Percentiles rank a stretch among this genome's conserved stretches.
Evolutionary conservation across 2,113 vertebrate genomes (phyloP).

Genomic region (Dendrocopos noguchii): DNA sequence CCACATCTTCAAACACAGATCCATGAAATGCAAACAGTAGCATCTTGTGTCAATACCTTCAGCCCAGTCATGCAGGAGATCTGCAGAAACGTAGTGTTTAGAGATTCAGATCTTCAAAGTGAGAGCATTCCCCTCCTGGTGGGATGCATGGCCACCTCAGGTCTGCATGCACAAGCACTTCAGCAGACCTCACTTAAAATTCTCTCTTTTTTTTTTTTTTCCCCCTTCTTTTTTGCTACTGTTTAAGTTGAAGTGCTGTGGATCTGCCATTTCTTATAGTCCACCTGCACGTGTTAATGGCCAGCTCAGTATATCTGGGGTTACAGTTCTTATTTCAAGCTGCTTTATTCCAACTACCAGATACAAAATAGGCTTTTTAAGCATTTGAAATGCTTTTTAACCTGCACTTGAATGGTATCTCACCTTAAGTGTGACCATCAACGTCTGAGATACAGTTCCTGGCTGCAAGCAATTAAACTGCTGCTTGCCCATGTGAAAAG

Average conservation of each 20-base stretch:
- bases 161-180: not conserved
- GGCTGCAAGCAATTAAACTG: slow-evolving; percentile 2
- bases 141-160: rapidly evolving
- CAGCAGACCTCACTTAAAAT: not conserved
- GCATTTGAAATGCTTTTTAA: not conserved
- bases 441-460: not conserved
- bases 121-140: not conserved
- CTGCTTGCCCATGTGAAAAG: not conserved
- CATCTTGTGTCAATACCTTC: slow-evolving; percentile 31
- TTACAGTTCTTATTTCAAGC: not conserved
- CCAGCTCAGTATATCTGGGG: not conserved
- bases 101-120: not conserved
- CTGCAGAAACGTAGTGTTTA: not conserved
- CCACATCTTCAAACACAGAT: slow-evolving; percentile 29
- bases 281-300: not conserved
- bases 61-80: not conserved
- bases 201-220: not conserved
- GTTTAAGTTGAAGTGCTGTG: not conserved
- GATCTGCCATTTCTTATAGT: not conserved
- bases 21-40: slow-evolving; percentile 30
- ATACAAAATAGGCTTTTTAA: not conserved
- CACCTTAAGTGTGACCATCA: not conserved
- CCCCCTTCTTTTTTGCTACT: not conserved
- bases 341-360: not conserved
- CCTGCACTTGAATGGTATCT: not conserved